Conservation (phyloP, 2,888 invertebrate genomes). For the Panzeria rudis region DNA sequence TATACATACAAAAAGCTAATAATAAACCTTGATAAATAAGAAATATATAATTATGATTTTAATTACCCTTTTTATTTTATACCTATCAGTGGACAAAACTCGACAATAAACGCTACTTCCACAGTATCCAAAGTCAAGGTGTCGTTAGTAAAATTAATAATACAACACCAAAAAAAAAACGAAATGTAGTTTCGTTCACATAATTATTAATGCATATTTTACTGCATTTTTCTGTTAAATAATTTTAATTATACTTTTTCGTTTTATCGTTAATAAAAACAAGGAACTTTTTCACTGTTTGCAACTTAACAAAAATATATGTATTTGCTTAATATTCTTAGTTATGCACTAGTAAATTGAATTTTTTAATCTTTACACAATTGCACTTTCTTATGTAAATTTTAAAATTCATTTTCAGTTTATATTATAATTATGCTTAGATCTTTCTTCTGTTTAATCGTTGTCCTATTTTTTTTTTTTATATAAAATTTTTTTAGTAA, state of each 20-base stretch:
- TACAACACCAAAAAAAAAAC: slow-evolving; percentile 23
- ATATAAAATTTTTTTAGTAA: slow-evolving; percentile 3
- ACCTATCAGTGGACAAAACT: neutral
- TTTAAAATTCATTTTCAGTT: slow-evolving; percentile 1
- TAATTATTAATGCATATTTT: slow-evolving; percentile 21
- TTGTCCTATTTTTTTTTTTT: slow-evolving; percentile 58
- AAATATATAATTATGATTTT: neutral
- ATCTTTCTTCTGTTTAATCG: slow-evolving; percentile 10
- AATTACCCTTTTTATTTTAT: neutral
- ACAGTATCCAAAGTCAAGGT: neutral
- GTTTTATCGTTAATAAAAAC: slow-evolving; percentile 35
- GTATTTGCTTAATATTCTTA: neutral
- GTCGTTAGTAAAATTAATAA: neutral
- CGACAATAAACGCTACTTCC: neutral
- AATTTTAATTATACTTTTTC: slow-evolving; percentile 9
- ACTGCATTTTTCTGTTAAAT: slow-evolving; percentile 17
- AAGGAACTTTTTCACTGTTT: slow-evolving; percentile 59
- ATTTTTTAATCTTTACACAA: slow-evolving; percentile 19
- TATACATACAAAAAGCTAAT: neutral
- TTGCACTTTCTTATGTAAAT: slow-evolving; percentile 52
- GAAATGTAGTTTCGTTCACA: neutral
- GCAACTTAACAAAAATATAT: slow-evolving; percentile 28
- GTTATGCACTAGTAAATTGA: neutral
- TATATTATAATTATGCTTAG: slow-evolving; percentile 5
- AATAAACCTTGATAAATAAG: too few species aligned